phyloP scores from a whole-genome alignment of 2,888 invertebrate genomes.

The Eledona agricola region DNA sequence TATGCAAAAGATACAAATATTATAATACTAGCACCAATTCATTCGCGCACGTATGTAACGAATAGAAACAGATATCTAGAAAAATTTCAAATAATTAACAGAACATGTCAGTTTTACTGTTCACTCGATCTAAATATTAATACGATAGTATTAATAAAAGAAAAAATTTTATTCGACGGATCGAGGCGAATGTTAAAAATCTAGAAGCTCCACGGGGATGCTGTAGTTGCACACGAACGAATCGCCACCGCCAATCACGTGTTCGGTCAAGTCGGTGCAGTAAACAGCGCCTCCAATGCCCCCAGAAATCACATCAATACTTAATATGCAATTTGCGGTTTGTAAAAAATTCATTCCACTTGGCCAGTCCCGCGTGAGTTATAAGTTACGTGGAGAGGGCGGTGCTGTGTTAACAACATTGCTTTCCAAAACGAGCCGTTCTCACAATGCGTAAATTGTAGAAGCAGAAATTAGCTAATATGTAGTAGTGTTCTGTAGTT shows the following conservation, averaged over 20 bases:
- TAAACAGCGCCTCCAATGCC: constrained; percentile 46
- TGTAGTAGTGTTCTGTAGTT: constrained; percentile 23
- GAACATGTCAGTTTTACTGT: no score
- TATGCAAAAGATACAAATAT: constrained; percentile 49
- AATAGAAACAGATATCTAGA: no score
- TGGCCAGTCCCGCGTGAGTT: constrained; percentile 45
- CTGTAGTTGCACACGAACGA: constrained; percentile 48
- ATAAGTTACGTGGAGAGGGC: constrained; percentile 41
- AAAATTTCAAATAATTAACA: no score
- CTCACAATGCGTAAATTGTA: no score
- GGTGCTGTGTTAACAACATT: constrained; percentile 4
- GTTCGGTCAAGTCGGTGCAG: constrained; percentile 39
- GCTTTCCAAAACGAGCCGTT: no score
- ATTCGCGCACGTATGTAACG: no score
- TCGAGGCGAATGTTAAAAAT: constrained; percentile 58
- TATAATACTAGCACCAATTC: no score
- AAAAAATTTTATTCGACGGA: constrained; percentile 52
- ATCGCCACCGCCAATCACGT: constrained; percentile 41
- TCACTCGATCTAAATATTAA: no score
- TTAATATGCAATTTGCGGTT: constrained; percentile 58
- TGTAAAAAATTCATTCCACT: constrained; percentile 55
- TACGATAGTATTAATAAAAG: constrained; percentile 58
- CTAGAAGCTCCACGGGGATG: constrained; percentile 53
- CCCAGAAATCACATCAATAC: constrained; percentile 57
- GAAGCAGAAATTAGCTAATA: no score